Evolutionary conservation across 2,888 invertebrate species (phyloP), one percentile per base, ranked within the genome.

Genomic region (Agrochola lota): DNA sequence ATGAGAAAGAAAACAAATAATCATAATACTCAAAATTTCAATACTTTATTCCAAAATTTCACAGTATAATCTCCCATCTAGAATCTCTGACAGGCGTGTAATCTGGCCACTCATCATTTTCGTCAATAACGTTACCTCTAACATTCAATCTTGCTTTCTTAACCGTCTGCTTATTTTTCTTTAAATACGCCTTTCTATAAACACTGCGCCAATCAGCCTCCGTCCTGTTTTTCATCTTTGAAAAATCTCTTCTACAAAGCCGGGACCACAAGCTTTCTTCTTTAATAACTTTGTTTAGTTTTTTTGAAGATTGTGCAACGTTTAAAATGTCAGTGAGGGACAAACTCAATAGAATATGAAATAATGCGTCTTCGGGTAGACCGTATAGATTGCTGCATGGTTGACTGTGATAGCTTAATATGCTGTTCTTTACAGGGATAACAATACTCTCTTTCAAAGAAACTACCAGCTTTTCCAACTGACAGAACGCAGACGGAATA

Each of bases 211-310:
- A 91, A 71, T 83, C 80, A 66, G 55, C 78, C 66, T 78, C 86
- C 3, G 78, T 87, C 77, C 73, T 80, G 80, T 88, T 85, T 78
- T 74, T 77, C 80, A 82, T 77, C 72, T 79, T 83, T 23, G 87
- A 77, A 81, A 92, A 93, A 90, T 93, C 93, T 81, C 93, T 88
- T 71, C 81, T 88, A 63, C 82, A 91, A 77, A 94, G 88, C 46
- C 75, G 84, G 49, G 72, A 88, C 93, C 93, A 93, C 43, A 93
- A 83, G n/a, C 83, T 78, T 76, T 92, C 91, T 49, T 89, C 85
- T 71, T 89, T 89, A 62, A 90, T 83, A 76, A 91, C 82, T 74
- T 84, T 83, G 77, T 89, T 82, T 63, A 93, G 76, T 77, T 89
- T 91, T 80, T 89, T 90, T 85, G 91, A 93, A 63, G 88, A 88